Conservation (phyloP, 2,797 vertebrate genomes). For the Oreochromis mossambicus region DNA sequence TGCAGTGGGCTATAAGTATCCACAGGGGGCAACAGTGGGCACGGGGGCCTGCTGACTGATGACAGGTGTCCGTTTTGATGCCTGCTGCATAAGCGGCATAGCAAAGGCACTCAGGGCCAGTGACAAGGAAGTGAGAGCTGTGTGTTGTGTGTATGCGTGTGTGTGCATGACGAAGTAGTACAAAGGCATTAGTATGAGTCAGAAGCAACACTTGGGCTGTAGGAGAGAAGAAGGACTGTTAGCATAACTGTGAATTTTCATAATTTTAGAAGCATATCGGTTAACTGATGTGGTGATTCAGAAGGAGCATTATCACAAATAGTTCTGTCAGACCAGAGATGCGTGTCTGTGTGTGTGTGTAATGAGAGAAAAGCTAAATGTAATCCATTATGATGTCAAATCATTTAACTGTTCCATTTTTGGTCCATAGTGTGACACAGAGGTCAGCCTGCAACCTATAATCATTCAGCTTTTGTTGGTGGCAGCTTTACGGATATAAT, state of each 20-base stretch:
- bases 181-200: constrained; percentile 57
- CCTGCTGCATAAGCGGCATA: constrained; percentile 32
- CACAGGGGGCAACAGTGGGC: constrained; percentile 52
- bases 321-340: constrained; percentile 26
- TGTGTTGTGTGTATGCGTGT: background rate
- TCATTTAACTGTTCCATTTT: background rate
- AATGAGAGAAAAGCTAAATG: background rate
- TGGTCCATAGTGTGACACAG: background rate
- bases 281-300: constrained; percentile 45
- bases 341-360: background rate
- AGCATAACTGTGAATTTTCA: constrained; percentile 70
- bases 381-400: background rate
- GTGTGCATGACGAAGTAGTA: constrained; percentile 29
- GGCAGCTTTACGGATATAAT: background rate
- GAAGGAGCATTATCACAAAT: constrained; percentile 32
- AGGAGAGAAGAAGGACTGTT: constrained; percentile 53
- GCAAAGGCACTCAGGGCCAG: constrained; percentile 7
- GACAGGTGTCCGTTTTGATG: constrained; percentile 64
- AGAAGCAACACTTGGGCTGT: constrained; percentile 49
- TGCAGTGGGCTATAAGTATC: constrained; percentile 61
- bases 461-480: background rate
- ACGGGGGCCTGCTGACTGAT: constrained; percentile 51
- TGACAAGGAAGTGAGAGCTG: constrained; percentile 34
- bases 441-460: background rate
- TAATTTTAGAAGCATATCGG: constrained; percentile 57